phyloP scores from a whole-genome alignment of 2,888 invertebrate genomes.

The Drosophila meridiana region DNA sequence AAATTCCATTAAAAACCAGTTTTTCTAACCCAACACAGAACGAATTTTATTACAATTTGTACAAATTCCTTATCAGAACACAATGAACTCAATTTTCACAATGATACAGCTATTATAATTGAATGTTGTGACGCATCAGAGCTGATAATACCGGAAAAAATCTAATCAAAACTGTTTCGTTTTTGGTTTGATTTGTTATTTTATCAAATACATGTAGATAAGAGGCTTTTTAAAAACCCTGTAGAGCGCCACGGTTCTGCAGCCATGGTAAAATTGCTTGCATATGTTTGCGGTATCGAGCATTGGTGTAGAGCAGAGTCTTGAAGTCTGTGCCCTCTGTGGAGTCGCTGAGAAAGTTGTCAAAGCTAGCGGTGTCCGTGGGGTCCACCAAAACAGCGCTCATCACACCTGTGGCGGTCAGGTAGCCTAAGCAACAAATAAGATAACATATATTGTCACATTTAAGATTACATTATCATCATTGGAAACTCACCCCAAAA shows the following conservation, averaged over 20 bases:
- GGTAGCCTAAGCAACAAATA: slow-evolving; percentile 37
- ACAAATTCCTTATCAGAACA: background rate
- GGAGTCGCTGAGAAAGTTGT: slow-evolving; percentile 51
- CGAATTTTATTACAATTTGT: background rate
- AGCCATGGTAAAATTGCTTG: slow-evolving; percentile 76
- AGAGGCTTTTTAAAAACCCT: slow-evolving; percentile 25
- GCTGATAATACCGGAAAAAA: background rate
- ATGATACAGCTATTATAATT: background rate
- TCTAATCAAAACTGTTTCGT: background rate
- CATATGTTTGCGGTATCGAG: slow-evolving; percentile 72
- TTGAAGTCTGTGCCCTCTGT: slow-evolving; percentile 48
- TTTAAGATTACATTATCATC: background rate
- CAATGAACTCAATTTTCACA: background rate
- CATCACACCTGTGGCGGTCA: slow-evolving; percentile 63
- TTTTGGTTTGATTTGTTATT: background rate
- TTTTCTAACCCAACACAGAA: background rate
- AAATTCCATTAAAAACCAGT: background rate
- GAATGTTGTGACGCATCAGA: background rate
- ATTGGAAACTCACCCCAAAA: slow-evolving; percentile 65
- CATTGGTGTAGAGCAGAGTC: slow-evolving; percentile 54
- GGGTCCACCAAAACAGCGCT: slow-evolving; percentile 64
- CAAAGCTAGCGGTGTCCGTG: slow-evolving; percentile 52
- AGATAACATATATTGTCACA: background rate
- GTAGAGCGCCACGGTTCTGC: slow-evolving; percentile 69
- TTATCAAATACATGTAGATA: background rate